Percentiles rank a stretch among this genome's conserved stretches.
Evolutionary conservation across 2,888 invertebrate genomes (phyloP).

Genomic region (Xylota sylvarum): DNA sequence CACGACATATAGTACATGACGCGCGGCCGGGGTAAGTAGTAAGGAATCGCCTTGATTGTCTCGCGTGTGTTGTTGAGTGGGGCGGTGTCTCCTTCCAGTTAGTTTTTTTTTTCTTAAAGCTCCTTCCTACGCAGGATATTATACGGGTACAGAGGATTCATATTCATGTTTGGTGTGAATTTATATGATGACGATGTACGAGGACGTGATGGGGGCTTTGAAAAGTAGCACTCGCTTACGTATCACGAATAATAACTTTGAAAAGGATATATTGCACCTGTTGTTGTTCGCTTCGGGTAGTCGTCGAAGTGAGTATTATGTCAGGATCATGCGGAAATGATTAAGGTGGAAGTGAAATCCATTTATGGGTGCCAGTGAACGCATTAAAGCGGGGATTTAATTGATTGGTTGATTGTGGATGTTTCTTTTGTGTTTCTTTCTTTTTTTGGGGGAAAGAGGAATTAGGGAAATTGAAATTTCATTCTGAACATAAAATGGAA

Average conservation of each 20-base stretch:
- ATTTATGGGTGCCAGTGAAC: slow-evolving; percentile 6
- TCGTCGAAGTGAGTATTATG: background rate
- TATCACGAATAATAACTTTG: background rate
- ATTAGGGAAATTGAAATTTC: slow-evolving; percentile 2
- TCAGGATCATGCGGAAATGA: slow-evolving; percentile 9
- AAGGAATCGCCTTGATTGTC: background rate
- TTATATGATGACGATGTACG: background rate
- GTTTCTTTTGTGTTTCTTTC: background rate
- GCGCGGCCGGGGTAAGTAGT: background rate
- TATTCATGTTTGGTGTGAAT: background rate
- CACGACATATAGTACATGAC: no score
- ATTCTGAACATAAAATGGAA: background rate
- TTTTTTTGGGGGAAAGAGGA: background rate
- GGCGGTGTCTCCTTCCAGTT: background rate
- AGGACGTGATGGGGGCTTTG: background rate
- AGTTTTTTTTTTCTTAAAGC: background rate
- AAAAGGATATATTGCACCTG: slow-evolving; percentile 8
- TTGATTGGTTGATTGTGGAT: background rate
- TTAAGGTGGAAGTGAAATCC: background rate
- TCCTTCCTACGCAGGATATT: background rate
- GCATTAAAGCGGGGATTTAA: slow-evolving; percentile 2
- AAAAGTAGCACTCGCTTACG: background rate
- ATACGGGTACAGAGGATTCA: background rate
- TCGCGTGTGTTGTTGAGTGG: background rate
- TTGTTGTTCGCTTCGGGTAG: background rate